Evolutionary conservation across 92 coral and sea anemone species (phyloP), one percentile per base, ranked within the genome.

Genomic region (Porites cylindrica): DNA sequence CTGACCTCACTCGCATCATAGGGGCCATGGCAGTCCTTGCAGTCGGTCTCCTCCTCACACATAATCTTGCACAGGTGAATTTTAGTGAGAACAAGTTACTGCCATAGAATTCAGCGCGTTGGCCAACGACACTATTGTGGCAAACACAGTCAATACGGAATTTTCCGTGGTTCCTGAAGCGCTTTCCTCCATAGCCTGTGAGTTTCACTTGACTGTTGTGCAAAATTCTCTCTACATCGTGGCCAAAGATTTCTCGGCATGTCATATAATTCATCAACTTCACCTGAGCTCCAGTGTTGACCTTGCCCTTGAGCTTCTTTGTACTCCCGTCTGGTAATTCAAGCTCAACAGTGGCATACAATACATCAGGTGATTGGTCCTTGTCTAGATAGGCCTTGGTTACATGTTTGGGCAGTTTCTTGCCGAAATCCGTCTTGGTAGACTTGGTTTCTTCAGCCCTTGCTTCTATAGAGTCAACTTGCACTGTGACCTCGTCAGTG

Each of bases 351-450:
- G 91, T 87, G 91, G 91, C 91, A 73, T 88, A 88, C 91, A 88
- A 89, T 89, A 89, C 93, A 86, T 90, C 90, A 54, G 90, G 90
- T 75, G 73, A 90, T 90, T 90, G 90, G 82, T 90, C 93, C 5
- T 85, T 78, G n/a, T 90, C 86, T 85, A 90, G 80, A 90, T 85
- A 90, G 90, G 85, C 93, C 81, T 79, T 90, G 86, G 93, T 85
- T 87, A 90, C 90, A 62, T 90, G 90, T 72, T 85, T 90, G 92
- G 92, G 92, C 92, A 89, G 92, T 84, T 89, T 84, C 92, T 89
- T 84, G 81, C 84, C 89, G 76, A 87, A 87, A 87, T 87, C 86
- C 3, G 87, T 85, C 93, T 85, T 90, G 86, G 90, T 79, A 90
- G 82, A 64, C 72, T 90, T 90, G 86, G 89, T 90, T 78, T 78